Evolutionary conservation across 2,888 invertebrate genomes (phyloP), one percentile per base, ranked within the genome.

Genomic region (Drosophila longiperda): DNA sequence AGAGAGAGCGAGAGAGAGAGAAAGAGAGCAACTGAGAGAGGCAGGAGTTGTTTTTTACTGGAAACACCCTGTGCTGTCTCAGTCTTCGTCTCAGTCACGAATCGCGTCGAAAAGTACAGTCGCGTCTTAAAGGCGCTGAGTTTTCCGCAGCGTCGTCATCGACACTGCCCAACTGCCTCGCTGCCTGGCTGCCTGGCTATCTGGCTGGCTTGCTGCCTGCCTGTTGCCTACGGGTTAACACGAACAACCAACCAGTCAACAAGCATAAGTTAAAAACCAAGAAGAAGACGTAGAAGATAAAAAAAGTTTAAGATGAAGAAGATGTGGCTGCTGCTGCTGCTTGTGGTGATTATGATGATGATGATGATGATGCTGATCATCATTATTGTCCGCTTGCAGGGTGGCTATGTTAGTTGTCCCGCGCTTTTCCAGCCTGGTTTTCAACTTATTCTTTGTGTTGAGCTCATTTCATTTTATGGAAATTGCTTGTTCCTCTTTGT

Each of bases 111-210:
- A 71, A 82, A 80, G 82, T 82, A 82, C 82, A 82, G 82, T 82
- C 80, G 70, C 82, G 80, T 66, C 67, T 50, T 66, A 62, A 73
- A 80, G 73, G 78, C 79, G 79, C 68, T 58, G 77, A 78, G 82
- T 80, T 82, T 82, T 82, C 82, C 82, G 57, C 75, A 70, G 52
- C 65, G 70, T 50, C 64, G 58, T 40, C 59, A 33, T 62, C 67
- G 53, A 45, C 52, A 62, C 20, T 45, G 45, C 8, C 45, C 12
- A 40, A n/a, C 40, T 42, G 42, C 11, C 42, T 42, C 1, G 4
- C 20, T 45, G 42, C 36, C 36, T 36, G 17, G 7, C 38, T 38
- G 38, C 38, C 38, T 17, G 38, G 15, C 34, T 34, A 2, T 2
- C 40, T 40, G 40, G 9, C 40, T 38, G 38, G 17, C 38, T 17